These are phyloP conservation scores for Oxyura jamaicensis DNA, from an alignment of 2,113 vertebrate species.

Conservation along the genomic window DNA sequence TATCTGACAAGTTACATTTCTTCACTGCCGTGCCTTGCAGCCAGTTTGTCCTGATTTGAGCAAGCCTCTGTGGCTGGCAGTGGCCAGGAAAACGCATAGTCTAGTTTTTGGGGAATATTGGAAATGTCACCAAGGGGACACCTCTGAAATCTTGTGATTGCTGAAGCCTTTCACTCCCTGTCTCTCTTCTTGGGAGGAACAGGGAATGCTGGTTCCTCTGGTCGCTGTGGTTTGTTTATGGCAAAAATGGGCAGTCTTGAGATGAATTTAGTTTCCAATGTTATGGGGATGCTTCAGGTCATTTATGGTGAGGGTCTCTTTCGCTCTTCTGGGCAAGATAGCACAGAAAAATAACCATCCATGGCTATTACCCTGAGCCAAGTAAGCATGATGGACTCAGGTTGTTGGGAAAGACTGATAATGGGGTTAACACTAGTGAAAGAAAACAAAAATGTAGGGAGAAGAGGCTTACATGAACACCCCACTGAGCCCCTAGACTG, in stretches of 20 bases:
- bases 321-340: rapidly evolving
- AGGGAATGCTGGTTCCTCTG: rapidly evolving
- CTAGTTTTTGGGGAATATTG: neutral
- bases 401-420: neutral
- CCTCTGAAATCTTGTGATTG: neutral
- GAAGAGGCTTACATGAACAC: neutral
- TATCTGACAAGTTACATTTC: neutral
- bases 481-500: neutral
- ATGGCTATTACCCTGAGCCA: neutral
- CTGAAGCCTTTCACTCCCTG: neutral
- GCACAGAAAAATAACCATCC: neutral
- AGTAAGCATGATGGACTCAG: neutral
- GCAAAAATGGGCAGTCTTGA: neutral
- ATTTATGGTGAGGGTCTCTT: neutral
- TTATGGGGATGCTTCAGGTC: neutral
- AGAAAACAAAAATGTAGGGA: neutral
- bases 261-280: neutral
- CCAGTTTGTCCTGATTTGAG: neutral
- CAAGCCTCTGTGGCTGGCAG: neutral
- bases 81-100: neutral
- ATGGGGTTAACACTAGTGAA: neutral
- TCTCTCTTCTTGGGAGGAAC: neutral
- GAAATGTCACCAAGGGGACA: neutral
- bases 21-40: neutral
- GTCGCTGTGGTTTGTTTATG: neutral